Base-by-base conservation (phyloP, 2,888 invertebrate genomes). In the Oxytorus armatus region DNA sequence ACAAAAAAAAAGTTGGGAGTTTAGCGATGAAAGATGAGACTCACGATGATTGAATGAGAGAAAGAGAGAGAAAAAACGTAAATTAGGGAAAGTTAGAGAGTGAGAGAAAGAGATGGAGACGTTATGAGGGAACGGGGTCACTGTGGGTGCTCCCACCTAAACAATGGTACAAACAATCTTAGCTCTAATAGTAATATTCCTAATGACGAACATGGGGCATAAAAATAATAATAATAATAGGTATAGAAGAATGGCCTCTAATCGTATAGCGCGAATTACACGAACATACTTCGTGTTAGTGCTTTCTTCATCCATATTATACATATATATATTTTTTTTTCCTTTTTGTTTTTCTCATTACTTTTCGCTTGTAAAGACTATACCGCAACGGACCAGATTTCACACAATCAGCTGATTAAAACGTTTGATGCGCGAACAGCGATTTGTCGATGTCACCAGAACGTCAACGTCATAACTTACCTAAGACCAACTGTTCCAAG, bases 161-260 rank as follows among this genome's bases (percentile, higher is more conserved):
- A 87, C 86, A 89, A 90, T 90, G 90, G 90, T 90, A 90, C 90
- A 90, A 90, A 88, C 89, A 90, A 90, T 88, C 86, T 89, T 90
- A 90, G 89, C 86, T 90, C 88, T 90, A 90, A 90, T 88, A 90
- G 87, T 89, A 89, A 89, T 88, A 90, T 90, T 90, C 89, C 89
- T 90, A 90, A 89, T 85, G 85, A 85, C 81, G 83, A 83, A 44
- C 78, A 79, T 77, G 75, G 77, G 78, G 83, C 81, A 82, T 80
- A 55, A 73, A 75, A 74, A 81, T 11, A 16, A 68, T 63, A 75
- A 74, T 78, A 14, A 16, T 57, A 73, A 65, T 84, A 82, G 77
- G 68, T 81, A 79, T 78, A 82, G 77, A 79, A 57, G 73, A 76
- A 65, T 61, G 75, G 76, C 77, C 77, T 77, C 77, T 73, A 70